Evolutionary conservation across 2,888 invertebrate species (phyloP), one percentile per base, ranked within the genome.

Genomic region (Rugalucina vietnamica): DNA sequence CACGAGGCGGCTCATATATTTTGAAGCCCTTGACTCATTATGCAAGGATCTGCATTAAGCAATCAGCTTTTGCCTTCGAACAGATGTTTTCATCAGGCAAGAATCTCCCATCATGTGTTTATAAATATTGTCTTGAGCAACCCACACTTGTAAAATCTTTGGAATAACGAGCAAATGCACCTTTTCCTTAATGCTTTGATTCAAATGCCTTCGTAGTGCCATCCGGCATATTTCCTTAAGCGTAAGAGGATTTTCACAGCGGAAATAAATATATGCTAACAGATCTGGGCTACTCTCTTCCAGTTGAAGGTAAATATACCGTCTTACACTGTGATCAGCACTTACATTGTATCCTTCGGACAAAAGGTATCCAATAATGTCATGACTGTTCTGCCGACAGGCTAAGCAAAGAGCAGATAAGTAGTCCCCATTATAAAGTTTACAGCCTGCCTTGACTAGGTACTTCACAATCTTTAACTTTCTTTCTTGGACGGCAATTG

Each of bases 261-360:
- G 60, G 69, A 89, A 49, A 65, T 85, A 79, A 10, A 91, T 70
- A 60, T 82, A 87, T 5, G 76, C 83, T 43, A 90, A 49, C 39
- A 91, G 74, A 36, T 84, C 82, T 43, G 90, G 91, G 49, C 88
- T 82, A n/a, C 81, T 81, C 24, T 90, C 88, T 37, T 90, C 91
- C 32, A 91, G 76, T 24, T 81, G 78, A n/a, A 89, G 50, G 70
- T 81, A 90, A 2, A 86, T 80, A 32, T 84, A 83, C 60, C 87
- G 76, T 72, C 79, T 82, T 24, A 91, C 65, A 37, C 83, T 86
- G 39, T 71, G 39, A 74, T 91, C 90, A 24, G 49, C 57, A 27
- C 87, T 87, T 4, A 89, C 85, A 79, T 88, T 84, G 76, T 88
- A 90, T 0, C 91, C 90, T 60, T 91, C 90, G 0, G 91, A 91